phyloP scores from a whole-genome alignment of 2,888 invertebrate genomes.

The Coelopa pilipes region DNA sequence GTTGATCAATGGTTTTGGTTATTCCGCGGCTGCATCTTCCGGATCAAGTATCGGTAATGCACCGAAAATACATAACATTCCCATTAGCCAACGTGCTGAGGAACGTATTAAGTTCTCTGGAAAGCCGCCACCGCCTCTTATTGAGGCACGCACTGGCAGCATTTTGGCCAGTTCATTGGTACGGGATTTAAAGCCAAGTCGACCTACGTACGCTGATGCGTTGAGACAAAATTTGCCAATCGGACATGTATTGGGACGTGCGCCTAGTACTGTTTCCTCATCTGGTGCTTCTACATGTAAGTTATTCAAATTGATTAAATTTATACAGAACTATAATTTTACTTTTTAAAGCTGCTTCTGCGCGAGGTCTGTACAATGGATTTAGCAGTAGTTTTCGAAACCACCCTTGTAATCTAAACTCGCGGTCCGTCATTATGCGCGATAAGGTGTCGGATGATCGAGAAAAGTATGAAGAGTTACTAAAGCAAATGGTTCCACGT shows the following conservation, averaged over 20 bases:
- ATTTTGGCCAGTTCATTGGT: slow-evolving; percentile 49
- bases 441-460: slow-evolving; percentile 50
- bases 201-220: slow-evolving; percentile 43
- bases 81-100: slow-evolving; percentile 46
- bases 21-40: neutral
- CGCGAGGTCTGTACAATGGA: slow-evolving; percentile 43
- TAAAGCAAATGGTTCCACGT: slow-evolving; percentile 48
- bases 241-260: slow-evolving; percentile 41
- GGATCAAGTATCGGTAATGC: slow-evolving; percentile 22
- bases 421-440: slow-evolving; percentile 50
- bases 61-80: slow-evolving; percentile 50
- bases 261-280: slow-evolving; percentile 42
- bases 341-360: slow-evolving; percentile 41
- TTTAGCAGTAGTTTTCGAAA: slow-evolving; percentile 39
- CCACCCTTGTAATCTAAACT: slow-evolving; percentile 42
- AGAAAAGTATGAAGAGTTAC: slow-evolving; percentile 52
- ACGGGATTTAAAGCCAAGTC: slow-evolving; percentile 46
- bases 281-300: slow-evolving; percentile 42
- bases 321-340: neutral
- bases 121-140: slow-evolving; percentile 52
- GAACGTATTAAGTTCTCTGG: slow-evolving; percentile 13
- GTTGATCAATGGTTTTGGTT: slow-evolving; percentile 41
- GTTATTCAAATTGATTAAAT: neutral
- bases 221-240: slow-evolving; percentile 38
- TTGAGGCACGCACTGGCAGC: slow-evolving; percentile 51